These are phyloP conservation scores for Pycnomerus fuliginosus DNA, from an alignment of 2,888 invertebrate genomes.

Conservation along the genomic window DNA sequence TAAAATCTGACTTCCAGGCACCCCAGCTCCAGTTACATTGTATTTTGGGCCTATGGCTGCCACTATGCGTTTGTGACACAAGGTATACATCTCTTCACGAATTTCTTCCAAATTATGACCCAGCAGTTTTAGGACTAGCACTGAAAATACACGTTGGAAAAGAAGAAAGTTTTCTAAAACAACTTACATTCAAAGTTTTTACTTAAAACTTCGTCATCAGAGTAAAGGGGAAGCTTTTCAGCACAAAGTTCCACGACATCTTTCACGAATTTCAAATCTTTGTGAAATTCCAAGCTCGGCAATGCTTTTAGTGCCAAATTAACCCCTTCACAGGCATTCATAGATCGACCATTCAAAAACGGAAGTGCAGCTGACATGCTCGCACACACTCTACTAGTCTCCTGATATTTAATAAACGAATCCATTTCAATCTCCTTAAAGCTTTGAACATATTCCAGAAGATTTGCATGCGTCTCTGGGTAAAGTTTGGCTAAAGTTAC, in stretches of 20 bases:
- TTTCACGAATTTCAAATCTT: slow-evolving; percentile 57
- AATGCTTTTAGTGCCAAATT: slow-evolving; percentile 57
- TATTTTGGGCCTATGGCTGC: slow-evolving; percentile 58
- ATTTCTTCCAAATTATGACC: slow-evolving; percentile 60
- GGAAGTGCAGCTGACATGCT: slow-evolving; percentile 54
- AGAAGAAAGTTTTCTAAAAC: slow-evolving; percentile 1
- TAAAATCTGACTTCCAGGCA: slow-evolving; percentile 55
- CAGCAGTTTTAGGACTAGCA: slow-evolving; percentile 55
- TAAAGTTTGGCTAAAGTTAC: slow-evolving; percentile 53
- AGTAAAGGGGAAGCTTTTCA: slow-evolving; percentile 36
- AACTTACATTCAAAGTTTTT: slow-evolving; percentile 31
- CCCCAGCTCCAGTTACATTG: slow-evolving; percentile 34
- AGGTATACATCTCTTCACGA: slow-evolving; percentile 57
- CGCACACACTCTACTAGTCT: slow-evolving; percentile 50
- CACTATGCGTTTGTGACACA: slow-evolving; percentile 58
- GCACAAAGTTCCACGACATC: slow-evolving; percentile 42
- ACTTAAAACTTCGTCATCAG: slow-evolving; percentile 28
- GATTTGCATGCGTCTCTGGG: slow-evolving; percentile 49
- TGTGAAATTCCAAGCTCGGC: slow-evolving; percentile 61
- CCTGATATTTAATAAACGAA: slow-evolving; percentile 50
- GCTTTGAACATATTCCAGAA: slow-evolving; percentile 54
- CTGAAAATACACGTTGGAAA: background rate
- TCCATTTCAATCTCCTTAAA: slow-evolving; percentile 50
- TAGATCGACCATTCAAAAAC: slow-evolving; percentile 48
- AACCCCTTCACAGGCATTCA: slow-evolving; percentile 49